These are phyloP conservation scores for Melanocharis versteri DNA, from an alignment of 2,113 vertebrate genomes.

Conservation along the genomic window DNA sequence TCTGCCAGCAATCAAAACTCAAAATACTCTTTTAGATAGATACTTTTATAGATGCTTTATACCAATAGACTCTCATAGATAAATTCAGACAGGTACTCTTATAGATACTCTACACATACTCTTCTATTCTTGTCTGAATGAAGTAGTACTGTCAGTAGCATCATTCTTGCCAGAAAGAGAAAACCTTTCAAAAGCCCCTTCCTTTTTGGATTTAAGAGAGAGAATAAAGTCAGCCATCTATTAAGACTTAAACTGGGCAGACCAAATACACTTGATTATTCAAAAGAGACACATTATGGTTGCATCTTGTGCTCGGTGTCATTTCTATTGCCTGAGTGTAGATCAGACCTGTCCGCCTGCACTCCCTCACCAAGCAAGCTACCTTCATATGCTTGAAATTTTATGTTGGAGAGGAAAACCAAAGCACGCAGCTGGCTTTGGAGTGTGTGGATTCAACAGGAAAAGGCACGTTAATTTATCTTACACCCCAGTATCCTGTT, in stretches of 20 bases:
- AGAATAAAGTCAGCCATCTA: not conserved
- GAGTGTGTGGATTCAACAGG: not conserved
- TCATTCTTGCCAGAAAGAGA: not conserved
- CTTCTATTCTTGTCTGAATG: not conserved
- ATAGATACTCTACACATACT: not conserved
- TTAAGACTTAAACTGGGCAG: not conserved
- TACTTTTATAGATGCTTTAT: not conserved
- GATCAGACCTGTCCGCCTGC: not conserved
- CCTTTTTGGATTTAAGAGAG: not conserved
- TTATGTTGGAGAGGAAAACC: not conserved
- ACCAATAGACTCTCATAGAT: not conserved
- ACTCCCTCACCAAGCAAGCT: not conserved
- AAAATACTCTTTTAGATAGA: not conserved
- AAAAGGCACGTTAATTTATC: not conserved
- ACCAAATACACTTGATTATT: not conserved
- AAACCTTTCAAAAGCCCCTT: not conserved
- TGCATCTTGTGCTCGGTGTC: not conserved
- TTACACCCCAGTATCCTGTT: not conserved
- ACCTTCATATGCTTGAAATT: not conserved
- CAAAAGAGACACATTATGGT: not conserved
- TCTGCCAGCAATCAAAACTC: not conserved
- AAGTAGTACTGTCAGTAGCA: not conserved
- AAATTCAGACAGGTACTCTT: not conserved
- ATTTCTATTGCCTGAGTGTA: not conserved
- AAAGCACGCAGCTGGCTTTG: not conserved